These are phyloP conservation scores for Tachysurus fulvidraco DNA, from an alignment of 2,113 vertebrate species.

Conservation along the genomic window DNA sequence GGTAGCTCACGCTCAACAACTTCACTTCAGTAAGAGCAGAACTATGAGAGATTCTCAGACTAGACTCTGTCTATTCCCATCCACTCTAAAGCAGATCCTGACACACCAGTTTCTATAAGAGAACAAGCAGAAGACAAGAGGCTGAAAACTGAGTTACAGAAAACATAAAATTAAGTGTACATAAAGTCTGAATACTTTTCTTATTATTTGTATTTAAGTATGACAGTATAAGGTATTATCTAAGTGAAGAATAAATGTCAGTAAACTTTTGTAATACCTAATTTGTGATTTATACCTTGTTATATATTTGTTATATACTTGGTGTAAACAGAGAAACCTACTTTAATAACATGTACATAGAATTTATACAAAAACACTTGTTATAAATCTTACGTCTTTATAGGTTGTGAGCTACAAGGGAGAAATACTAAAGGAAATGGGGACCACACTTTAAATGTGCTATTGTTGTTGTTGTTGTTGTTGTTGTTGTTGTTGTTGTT, in stretches of 20 bases:
- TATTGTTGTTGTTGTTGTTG: neutral
- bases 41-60: neutral
- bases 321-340: neutral
- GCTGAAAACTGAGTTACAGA: neutral
- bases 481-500: neutral
- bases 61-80: neutral
- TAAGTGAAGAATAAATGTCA: neutral
- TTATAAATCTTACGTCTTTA: neutral
- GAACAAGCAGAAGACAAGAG: neutral
- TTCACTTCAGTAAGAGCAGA: neutral
- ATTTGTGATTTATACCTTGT: neutral
- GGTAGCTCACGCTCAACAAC: neutral
- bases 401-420: conserved; percentile 4
- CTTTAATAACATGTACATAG: neutral
- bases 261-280: neutral
- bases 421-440: neutral
- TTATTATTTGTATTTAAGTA: neutral
- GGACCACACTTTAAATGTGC: neutral
- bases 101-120: neutral
- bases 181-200: neutral
- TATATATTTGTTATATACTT: neutral
- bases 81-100: neutral
- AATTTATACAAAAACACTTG: neutral
- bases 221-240: neutral
- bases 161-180: neutral